These are phyloP conservation scores for Episyrphus balteatus DNA, from an alignment of 1,140 invertebrate genomes.

Conservation along the genomic window DNA sequence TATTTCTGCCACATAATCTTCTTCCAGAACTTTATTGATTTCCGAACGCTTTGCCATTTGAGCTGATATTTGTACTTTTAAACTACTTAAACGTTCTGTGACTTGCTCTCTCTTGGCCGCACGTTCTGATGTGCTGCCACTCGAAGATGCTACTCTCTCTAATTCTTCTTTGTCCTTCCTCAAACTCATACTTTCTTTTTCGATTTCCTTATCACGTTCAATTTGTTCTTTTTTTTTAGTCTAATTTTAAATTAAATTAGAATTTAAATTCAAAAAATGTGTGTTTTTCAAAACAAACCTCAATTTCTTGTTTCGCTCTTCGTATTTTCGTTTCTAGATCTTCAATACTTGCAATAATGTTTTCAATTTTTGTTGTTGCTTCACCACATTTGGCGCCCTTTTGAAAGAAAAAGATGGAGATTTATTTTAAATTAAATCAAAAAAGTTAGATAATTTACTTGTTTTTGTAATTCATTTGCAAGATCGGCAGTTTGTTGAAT, in stretches of 20 bases:
- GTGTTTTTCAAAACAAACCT: constrained; percentile 7
- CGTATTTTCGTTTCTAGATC: constrained; percentile 13
- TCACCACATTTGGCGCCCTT: constrained; percentile 8
- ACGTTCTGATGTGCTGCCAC: too few relatives aligned
- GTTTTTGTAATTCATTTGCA: constrained; percentile 8
- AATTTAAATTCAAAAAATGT: neutral
- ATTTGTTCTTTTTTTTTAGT: constrained; percentile 8
- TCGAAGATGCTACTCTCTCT: neutral
- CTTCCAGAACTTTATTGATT: constrained; percentile 19
- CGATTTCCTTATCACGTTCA: constrained; percentile 5
- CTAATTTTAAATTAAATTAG: constrained; percentile 1
- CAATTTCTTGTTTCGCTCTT: constrained; percentile 11
- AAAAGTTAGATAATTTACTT: constrained; percentile 15
- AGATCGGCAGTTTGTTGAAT: constrained; percentile 2
- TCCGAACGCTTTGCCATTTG: neutral
- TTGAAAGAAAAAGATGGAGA: neutral
- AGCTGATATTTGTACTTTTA: neutral
- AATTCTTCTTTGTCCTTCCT: neutral
- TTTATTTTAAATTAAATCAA: neutral
- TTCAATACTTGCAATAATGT: constrained; percentile 11
- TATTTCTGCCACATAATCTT: constrained; percentile 22
- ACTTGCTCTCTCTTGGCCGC: too few relatives aligned
- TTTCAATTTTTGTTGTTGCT: constrained; percentile 2
- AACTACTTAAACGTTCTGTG: neutral
- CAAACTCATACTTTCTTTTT: constrained; percentile 1